Evolutionary conservation across 2,113 vertebrate genomes (phyloP), one percentile per base, ranked within the genome.

Genomic region (Corythoichthys intestinalis): DNA sequence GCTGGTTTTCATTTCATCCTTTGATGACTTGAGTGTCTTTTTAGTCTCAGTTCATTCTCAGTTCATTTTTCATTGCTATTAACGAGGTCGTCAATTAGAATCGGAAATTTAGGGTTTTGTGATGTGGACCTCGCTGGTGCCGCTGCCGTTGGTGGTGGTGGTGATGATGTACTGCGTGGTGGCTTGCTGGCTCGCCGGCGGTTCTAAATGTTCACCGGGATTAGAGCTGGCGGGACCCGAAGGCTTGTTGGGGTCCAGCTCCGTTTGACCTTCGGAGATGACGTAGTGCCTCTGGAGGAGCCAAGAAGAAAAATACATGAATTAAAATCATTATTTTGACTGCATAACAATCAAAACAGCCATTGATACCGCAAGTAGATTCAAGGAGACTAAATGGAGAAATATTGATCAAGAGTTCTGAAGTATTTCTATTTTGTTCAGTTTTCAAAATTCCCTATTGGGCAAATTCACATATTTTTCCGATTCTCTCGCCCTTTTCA

Each of bases 101-200:
- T 44, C 5, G 95, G 94, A 39, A 20, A 14, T 70, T 92, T 92
- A 96, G 0, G 95, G 94, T 78, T 99, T 99, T 0, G 93, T 84
- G 80, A 98, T 96, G 69, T 96, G 96, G 65, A 96, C 93, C 66
- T 97, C 95, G 0, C 92, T 94, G 11, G 87, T 72, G 0, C 93
- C 94, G 0, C 86, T 93, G 28, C 94, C 93, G 0, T 94, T 96
- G 82, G 94, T 94, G 65, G 95, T 95, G 0, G 96, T 94, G 0
- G 96, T 98, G 80, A 99, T 99, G 78, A 98, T 97, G 87, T 96
- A 99, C 85, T 99, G 96, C 0, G 96, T 94, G 44, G 95, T 90
- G 68, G 91, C 90, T 68, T 93, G 93, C 67, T 94, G 94, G 80
- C 76, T 84, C 76, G 82, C 52, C 0, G 90, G 92, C 1, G 94